These are phyloP conservation scores for Parnassius smintheus DNA, from an alignment of 2,888 invertebrate genomes.

Conservation along the genomic window DNA sequence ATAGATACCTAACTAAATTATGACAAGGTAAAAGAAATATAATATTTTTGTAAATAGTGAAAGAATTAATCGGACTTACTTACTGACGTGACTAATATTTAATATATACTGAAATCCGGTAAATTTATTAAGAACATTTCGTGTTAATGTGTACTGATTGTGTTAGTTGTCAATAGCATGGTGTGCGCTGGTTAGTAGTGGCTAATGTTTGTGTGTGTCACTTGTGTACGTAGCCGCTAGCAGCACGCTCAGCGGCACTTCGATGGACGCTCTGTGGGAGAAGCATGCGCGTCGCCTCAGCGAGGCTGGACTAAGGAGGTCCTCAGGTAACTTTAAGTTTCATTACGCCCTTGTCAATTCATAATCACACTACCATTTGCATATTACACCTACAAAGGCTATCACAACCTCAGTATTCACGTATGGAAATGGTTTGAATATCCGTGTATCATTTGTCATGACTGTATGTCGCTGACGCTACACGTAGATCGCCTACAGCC, in stretches of 20 bases:
- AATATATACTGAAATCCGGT: too few relatives aligned
- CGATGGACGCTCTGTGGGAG: conserved; percentile 88
- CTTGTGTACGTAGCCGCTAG: conserved; percentile 74
- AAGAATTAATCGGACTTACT: neutral
- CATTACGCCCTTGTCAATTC: conserved; percentile 32
- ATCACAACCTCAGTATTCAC: conserved; percentile 2
- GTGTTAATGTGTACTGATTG: conserved; percentile 22
- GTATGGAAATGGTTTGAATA: conserved; percentile 19
- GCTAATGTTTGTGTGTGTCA: conserved; percentile 76
- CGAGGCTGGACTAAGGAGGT: conserved; percentile 88
- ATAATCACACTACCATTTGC: conserved; percentile 26
- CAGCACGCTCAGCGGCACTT: conserved; percentile 82
- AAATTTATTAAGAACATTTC: neutral
- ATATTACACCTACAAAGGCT: neutral
- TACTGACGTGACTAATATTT: neutral
- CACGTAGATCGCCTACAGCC: conserved; percentile 42
- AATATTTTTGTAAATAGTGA: neutral
- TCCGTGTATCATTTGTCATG: conserved; percentile 21
- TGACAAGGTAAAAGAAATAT: too few relatives aligned
- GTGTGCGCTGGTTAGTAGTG: conserved; percentile 57
- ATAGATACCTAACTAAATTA: conserved; percentile 3
- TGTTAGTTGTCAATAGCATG: conserved; percentile 36
- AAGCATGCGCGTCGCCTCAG: conserved; percentile 86
- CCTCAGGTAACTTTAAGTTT: conserved; percentile 83
- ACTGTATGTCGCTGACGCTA: conserved; percentile 22